A percentile compares a stretch with the other conserved stretches of the same genome.
phyloP scores from a whole-genome alignment of 2,888 invertebrate species.

The Elegia similella region DNA sequence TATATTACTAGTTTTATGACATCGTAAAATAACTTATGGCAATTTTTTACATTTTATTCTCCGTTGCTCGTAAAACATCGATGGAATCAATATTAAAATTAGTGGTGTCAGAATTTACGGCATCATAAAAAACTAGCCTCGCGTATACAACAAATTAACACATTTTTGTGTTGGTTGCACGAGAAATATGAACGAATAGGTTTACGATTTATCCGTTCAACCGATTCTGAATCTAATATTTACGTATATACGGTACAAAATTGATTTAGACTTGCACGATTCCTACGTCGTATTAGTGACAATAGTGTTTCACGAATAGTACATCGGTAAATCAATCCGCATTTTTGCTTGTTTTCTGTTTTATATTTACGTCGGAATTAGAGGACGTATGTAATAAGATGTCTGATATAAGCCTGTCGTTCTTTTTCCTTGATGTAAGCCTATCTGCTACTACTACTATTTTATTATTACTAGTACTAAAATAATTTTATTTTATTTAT shows the following conservation, averaged over 20 bases:
- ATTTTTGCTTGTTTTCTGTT: constrained; percentile 46
- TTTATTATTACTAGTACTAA: too few species aligned
- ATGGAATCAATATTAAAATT: constrained; percentile 8
- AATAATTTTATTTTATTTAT: too few species aligned
- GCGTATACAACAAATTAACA: constrained; percentile 28
- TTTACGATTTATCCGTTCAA: constrained; percentile 38
- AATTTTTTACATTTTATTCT: constrained; percentile 1
- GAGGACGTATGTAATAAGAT: constrained; percentile 40
- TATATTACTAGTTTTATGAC: not conserved
- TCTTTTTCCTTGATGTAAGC: not conserved
- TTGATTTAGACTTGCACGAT: not conserved
- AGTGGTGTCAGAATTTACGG: constrained; percentile 1
- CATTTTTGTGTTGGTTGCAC: constrained; percentile 32
- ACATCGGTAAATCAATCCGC: constrained; percentile 57
- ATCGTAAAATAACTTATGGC: not conserved
- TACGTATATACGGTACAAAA: constrained; percentile 15
- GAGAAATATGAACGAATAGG: constrained; percentile 48
- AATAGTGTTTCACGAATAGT: not conserved
- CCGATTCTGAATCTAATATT: constrained; percentile 45
- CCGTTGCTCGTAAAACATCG: not conserved
- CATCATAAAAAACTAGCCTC: constrained; percentile 5
- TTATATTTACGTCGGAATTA: constrained; percentile 56
- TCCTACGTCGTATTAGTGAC: not conserved
- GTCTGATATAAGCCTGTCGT: constrained; percentile 5
- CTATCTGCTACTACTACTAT: not conserved